A percentile compares a stretch with the other conserved stretches of the same genome.
phyloP scores from a whole-genome alignment of 1,140 invertebrate species.

The Bombus sylvicola region DNA sequence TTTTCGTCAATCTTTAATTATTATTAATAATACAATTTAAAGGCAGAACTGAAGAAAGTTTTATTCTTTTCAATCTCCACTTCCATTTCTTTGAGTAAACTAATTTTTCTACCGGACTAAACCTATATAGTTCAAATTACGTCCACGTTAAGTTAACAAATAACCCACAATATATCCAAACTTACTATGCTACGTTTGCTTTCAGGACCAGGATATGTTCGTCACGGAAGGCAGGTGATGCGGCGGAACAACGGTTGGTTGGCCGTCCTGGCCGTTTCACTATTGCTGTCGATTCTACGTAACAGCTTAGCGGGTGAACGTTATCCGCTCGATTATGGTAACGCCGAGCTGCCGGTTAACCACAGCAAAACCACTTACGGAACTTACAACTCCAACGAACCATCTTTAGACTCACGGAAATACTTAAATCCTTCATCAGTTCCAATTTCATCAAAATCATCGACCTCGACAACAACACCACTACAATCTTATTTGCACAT shows the following conservation, averaged over 20 bases:
- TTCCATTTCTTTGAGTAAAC: too few relatives aligned
- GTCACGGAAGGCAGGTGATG: constrained; percentile 69
- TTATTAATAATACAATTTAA: too few relatives aligned
- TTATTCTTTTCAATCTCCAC: too few relatives aligned
- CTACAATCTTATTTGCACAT: too few relatives aligned
- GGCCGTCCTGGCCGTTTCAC: constrained; percentile 72
- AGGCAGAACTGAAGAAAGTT: too few relatives aligned
- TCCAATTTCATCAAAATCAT: background rate
- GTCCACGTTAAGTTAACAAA: background rate
- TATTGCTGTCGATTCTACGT: constrained; percentile 56
- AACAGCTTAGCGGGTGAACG: constrained; percentile 37
- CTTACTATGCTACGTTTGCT: constrained; percentile 18
- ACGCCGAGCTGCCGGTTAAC: background rate
- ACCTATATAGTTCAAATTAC: too few relatives aligned
- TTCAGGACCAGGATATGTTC: constrained; percentile 71
- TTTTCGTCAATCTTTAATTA: too few relatives aligned
- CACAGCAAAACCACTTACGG: background rate
- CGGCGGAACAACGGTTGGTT: constrained; percentile 64
- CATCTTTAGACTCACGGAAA: background rate
- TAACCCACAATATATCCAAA: background rate
- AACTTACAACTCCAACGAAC: background rate
- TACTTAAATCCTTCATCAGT: background rate
- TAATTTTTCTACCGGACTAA: too few relatives aligned
- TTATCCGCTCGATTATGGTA: background rate
- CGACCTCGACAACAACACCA: background rate